Conservation (phyloP, 2,888 invertebrate genomes). For the Encarsia formosa region DNA sequence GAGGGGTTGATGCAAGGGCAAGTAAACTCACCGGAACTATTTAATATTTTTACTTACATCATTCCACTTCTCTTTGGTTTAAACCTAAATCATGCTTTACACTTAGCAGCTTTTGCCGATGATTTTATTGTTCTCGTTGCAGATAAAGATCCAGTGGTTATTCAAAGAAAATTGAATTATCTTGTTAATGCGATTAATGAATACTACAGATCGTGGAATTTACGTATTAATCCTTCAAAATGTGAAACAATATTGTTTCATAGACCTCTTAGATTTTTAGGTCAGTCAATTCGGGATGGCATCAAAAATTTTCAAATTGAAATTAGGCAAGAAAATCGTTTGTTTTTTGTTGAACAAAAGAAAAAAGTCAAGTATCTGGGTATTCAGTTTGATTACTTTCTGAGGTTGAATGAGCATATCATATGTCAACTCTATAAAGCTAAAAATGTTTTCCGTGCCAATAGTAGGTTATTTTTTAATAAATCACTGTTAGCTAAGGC, state of each 20-base stretch:
- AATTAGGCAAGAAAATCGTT: background rate
- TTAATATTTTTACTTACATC: no score
- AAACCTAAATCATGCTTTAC: no score
- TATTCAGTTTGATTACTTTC: slow-evolving; percentile 1
- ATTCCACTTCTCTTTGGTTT: no score
- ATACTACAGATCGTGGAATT: background rate
- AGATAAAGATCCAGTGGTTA: no score
- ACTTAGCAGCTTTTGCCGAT: no score
- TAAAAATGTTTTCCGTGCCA: background rate
- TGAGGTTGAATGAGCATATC: background rate
- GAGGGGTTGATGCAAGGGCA: background rate
- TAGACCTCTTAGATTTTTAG: background rate
- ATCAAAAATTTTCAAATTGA: background rate
- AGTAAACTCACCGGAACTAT: no score
- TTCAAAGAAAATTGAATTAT: no score
- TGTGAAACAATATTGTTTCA: background rate
- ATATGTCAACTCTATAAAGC: background rate
- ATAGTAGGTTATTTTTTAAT: no score
- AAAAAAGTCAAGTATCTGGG: slow-evolving; percentile 10
- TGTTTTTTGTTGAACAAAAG: background rate
- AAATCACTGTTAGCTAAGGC: no score
- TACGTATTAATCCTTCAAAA: background rate
- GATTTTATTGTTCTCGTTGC: no score
- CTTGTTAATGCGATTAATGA: background rate
- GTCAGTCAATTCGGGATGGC: slow-evolving; percentile 1